phyloP scores from a whole-genome alignment of 2,797 vertebrate genomes.

The Gambelia wislizenii region DNA sequence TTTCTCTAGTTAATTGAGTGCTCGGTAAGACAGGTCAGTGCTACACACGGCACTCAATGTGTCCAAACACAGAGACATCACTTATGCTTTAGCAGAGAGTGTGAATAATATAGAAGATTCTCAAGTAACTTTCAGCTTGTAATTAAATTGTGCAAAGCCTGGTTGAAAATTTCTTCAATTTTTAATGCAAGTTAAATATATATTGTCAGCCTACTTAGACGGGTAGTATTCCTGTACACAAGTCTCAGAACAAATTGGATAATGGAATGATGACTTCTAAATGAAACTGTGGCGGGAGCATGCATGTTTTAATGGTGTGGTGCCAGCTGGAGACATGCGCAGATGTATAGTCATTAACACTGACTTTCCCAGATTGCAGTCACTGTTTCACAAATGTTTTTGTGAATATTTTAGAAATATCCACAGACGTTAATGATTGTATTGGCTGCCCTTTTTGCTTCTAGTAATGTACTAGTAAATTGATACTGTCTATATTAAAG shows the following conservation, averaged over 20 bases:
- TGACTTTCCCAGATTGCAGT: slow-evolving; percentile 66
- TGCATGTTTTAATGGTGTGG: slow-evolving; percentile 63
- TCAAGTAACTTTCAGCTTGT: slow-evolving; percentile 72
- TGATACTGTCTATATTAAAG: neutral
- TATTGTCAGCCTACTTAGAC: slow-evolving; percentile 70
- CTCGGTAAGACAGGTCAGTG: slow-evolving; percentile 49
- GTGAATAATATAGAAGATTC: slow-evolving; percentile 72
- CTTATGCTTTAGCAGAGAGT: slow-evolving; percentile 68
- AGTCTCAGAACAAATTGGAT: slow-evolving; percentile 71
- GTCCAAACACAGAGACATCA: slow-evolving; percentile 66
- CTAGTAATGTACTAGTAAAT: neutral
- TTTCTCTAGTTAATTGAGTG: neutral
- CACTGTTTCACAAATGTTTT: slow-evolving; percentile 67
- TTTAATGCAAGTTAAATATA: slow-evolving; percentile 75
- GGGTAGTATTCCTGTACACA: slow-evolving; percentile 69
- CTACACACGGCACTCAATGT: slow-evolving; percentile 56
- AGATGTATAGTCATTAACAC: slow-evolving; percentile 23
- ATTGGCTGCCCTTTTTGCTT: slow-evolving; percentile 37
- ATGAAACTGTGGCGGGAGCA: slow-evolving; percentile 69
- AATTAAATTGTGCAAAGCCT: slow-evolving; percentile 76
- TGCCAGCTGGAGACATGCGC: slow-evolving; percentile 23
- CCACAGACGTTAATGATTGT: slow-evolving; percentile 58
- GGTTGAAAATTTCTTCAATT: slow-evolving; percentile 72
- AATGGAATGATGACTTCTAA: slow-evolving; percentile 71
- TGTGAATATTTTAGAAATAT: slow-evolving; percentile 68